Conservation (phyloP, 2,113 vertebrate species). For the Hepsetus odoe region DNA sequence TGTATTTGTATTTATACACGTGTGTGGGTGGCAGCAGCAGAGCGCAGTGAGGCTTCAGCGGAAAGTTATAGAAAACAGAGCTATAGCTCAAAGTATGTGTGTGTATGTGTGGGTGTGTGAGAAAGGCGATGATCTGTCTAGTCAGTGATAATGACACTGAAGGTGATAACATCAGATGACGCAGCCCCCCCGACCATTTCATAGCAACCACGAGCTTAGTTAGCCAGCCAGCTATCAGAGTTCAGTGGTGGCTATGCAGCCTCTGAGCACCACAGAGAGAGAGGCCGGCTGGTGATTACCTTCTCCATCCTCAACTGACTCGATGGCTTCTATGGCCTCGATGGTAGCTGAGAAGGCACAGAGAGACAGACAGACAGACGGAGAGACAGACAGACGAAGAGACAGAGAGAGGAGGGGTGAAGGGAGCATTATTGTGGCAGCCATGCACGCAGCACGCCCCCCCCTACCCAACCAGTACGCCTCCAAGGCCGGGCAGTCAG, state of each 20-base stretch:
- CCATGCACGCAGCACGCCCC: conserved; percentile 54
- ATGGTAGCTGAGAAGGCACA: conserved; percentile 62
- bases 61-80: background rate
- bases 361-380: conserved; percentile 50
- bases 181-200: conserved; percentile 44
- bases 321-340: conserved; percentile 69
- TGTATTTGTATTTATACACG: conserved; percentile 39
- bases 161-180: background rate
- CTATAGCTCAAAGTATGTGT: background rate
- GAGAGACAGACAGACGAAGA: conserved; percentile 42
- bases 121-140: background rate
- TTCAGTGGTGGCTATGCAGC: conserved; percentile 47
- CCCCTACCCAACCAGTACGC: conserved; percentile 37
- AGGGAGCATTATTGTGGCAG: conserved; percentile 55
- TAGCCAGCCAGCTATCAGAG: conserved; percentile 47
- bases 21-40: conserved; percentile 43
- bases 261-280: conserved; percentile 49
- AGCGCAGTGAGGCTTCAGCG: conserved; percentile 28
- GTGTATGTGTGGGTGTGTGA: background rate
- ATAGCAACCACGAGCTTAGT: conserved; percentile 39
- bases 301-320: conserved; percentile 67
- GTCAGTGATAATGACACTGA: background rate
- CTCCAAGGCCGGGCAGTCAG: conserved; percentile 37
- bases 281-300: conserved; percentile 63
- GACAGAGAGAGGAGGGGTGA: conserved; percentile 53